A percentile compares a stretch with the other conserved stretches of the same genome.
These are phyloP conservation scores for Montipora capitata DNA, from an alignment of 92 coral and sea anemone genomes.

Conservation along the genomic window DNA sequence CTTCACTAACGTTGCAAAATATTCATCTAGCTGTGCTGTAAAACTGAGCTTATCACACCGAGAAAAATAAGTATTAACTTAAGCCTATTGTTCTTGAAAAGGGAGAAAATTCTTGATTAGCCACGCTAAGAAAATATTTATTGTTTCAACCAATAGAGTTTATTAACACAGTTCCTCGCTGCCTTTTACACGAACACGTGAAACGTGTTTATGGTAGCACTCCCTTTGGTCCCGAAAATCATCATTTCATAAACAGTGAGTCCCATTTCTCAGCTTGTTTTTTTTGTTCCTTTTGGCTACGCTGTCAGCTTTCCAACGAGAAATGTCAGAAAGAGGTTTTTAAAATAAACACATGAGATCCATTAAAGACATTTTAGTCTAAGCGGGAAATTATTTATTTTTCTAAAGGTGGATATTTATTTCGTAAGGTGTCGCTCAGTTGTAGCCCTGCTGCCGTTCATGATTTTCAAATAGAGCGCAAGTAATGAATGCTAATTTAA, in stretches of 20 bases:
- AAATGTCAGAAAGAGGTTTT: background rate
- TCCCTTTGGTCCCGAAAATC: background rate
- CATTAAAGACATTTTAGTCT: conserved; percentile 4
- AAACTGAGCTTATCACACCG: conserved; percentile 8
- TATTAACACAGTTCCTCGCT: background rate
- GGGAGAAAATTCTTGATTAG: background rate
- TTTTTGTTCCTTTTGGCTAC: background rate
- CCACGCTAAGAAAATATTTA: background rate
- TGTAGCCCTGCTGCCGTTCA: background rate
- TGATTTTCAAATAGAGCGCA: background rate
- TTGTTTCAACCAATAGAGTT: background rate
- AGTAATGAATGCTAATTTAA: conserved; percentile 40
- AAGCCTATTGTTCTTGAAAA: conserved; percentile 31
- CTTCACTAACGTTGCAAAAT: background rate
- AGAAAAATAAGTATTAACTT: background rate
- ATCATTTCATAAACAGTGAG: background rate
- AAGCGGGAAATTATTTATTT: background rate
- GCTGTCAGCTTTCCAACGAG: conserved; percentile 17
- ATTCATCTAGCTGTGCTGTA: conserved; percentile 1
- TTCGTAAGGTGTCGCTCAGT: background rate
- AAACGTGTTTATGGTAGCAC: background rate
- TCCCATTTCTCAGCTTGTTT: conserved; percentile 14
- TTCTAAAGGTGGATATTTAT: background rate
- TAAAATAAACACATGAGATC: conserved; percentile 17
- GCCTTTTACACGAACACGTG: background rate